phyloP scores from a whole-genome alignment of 2,113 vertebrate species.

The Sylvietta virens region DNA sequence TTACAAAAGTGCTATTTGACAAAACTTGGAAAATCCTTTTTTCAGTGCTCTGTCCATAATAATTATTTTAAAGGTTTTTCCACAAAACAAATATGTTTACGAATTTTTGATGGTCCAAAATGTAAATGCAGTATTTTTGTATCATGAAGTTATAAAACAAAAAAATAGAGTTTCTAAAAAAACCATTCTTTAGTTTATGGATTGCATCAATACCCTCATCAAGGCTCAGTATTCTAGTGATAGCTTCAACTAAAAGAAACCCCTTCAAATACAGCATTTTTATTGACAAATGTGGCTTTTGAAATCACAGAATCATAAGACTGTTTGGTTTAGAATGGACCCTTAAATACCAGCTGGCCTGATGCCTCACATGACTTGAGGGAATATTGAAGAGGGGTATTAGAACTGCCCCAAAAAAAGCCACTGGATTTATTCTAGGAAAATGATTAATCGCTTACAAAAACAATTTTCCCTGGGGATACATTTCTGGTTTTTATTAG shows the following conservation, averaged over 20 bases:
- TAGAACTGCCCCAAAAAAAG: not conserved
- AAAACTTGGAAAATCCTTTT: not conserved
- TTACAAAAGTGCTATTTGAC: not conserved
- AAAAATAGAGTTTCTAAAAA: not conserved
- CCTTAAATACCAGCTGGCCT: not conserved
- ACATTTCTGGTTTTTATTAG: not conserved
- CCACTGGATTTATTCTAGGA: not conserved
- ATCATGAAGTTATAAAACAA: not conserved
- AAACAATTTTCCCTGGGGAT: not conserved
- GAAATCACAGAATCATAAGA: not conserved
- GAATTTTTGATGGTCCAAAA: not conserved
- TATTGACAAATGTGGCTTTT: not conserved
- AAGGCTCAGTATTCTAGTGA: not conserved
- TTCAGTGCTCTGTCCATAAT: not conserved
- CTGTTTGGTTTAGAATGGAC: not conserved
- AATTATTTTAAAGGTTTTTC: not conserved
- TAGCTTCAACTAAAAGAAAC: not conserved
- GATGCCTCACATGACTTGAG: not conserved
- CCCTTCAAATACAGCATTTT: not conserved
- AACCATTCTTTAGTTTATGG: not conserved
- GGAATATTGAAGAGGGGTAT: not conserved
- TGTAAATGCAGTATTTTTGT: not conserved
- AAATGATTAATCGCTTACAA: not conserved
- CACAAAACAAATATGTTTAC: not conserved
- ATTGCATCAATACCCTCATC: not conserved